Percentiles rank a stretch among this genome's conserved stretches.
These are phyloP conservation scores for Stenichneumon culpator DNA, from an alignment of 2,888 invertebrate species.

Conservation along the genomic window DNA sequence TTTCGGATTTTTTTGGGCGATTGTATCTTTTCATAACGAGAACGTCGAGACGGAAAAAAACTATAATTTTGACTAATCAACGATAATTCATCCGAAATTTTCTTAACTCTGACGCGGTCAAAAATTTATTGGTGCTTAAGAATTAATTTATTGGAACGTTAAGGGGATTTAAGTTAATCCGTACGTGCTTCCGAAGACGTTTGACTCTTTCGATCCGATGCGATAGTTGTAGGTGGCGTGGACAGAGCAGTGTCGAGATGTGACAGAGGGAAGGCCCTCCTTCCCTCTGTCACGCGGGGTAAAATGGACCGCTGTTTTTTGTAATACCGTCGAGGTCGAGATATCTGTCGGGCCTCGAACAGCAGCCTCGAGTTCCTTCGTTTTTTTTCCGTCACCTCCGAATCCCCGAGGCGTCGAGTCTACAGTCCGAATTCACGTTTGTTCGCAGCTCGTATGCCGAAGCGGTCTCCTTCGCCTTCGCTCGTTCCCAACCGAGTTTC, in stretches of 20 bases:
- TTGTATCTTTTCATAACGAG: not conserved
- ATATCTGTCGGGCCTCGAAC: slow-evolving; percentile 36
- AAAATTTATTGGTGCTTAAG: slow-evolving; percentile 18
- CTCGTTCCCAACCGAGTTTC: slow-evolving; percentile 29
- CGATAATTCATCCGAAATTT: slow-evolving; percentile 24
- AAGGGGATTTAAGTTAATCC: slow-evolving; percentile 51
- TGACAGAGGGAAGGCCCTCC: not conserved
- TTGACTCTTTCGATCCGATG: slow-evolving; percentile 15
- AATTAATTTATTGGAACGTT: slow-evolving; percentile 16
- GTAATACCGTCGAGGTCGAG: slow-evolving; percentile 48
- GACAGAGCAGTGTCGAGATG: slow-evolving; percentile 24
- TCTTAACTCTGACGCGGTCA: not conserved
- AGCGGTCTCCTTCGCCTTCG: slow-evolving; percentile 37
- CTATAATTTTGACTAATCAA: not conserved
- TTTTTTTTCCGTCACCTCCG: slow-evolving; percentile 5
- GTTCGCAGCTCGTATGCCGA: slow-evolving; percentile 28
- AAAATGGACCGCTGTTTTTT: slow-evolving; percentile 38
- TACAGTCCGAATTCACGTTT: slow-evolving; percentile 39
- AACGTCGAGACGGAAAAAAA: slow-evolving; percentile 5
- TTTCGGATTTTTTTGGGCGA: slow-evolving; percentile 6
- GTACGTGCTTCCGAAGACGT: slow-evolving; percentile 6
- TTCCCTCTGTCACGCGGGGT: too few species aligned
- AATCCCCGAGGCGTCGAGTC: not conserved
- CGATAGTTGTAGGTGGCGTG: slow-evolving; percentile 1
- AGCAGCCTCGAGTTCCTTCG: slow-evolving; percentile 19